Evolutionary conservation across 2,797 vertebrate species (phyloP).

Genomic region (Manis crassicaudata): DNA sequence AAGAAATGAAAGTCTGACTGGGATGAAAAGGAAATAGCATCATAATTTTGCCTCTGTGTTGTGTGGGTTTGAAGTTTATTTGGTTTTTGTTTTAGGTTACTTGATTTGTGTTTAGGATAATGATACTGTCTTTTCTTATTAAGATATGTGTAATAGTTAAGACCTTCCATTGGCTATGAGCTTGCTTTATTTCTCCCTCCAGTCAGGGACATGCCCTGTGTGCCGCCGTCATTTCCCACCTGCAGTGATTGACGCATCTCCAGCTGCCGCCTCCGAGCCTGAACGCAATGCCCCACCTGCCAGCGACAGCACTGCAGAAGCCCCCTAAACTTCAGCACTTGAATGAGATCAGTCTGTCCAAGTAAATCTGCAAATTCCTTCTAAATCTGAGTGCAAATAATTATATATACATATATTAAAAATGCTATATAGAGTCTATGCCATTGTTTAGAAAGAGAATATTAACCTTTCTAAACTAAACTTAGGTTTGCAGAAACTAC

Average conservation of each 20-base stretch:
- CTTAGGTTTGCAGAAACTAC: slow-evolving; percentile 71
- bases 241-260: slow-evolving; percentile 73
- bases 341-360: slow-evolving; percentile 51
- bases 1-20: background rate
- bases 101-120: background rate
- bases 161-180: slow-evolving; percentile 43
- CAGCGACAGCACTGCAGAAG: slow-evolving; percentile 56
- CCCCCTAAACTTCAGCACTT: slow-evolving; percentile 66
- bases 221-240: slow-evolving; percentile 89
- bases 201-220: slow-evolving; percentile 92
- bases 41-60: background rate
- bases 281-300: slow-evolving; percentile 73
- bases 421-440: slow-evolving; percentile 78
- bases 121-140: background rate
- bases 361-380: slow-evolving; percentile 77
- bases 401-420: slow-evolving; percentile 75
- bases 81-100: background rate
- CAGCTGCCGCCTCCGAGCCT: slow-evolving; percentile 62
- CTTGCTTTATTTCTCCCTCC: background rate
- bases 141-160: background rate
- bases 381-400: slow-evolving; percentile 76
- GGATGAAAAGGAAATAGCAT: background rate
- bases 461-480: slow-evolving; percentile 78
- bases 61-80: background rate
- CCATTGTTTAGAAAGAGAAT: slow-evolving; percentile 77